These are phyloP conservation scores for Recurvirostra avosetta DNA, from an alignment of 2,113 vertebrate genomes.

Conservation along the genomic window DNA sequence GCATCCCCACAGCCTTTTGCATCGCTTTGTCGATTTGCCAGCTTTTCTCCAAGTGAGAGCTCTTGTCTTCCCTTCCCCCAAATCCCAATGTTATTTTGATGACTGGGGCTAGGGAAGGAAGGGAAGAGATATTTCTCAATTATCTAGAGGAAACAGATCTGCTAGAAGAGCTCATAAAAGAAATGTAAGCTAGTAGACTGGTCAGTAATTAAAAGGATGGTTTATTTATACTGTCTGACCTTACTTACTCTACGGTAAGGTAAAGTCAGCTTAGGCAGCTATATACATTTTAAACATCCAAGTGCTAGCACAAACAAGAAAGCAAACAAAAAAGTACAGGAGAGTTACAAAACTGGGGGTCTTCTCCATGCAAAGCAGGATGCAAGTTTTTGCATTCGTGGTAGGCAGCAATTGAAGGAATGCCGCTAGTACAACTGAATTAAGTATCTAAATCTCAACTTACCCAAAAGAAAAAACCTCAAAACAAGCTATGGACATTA, in stretches of 20 bases:
- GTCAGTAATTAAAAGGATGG: not conserved
- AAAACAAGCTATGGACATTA: not conserved
- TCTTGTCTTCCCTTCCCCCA: not conserved
- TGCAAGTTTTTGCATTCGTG: not conserved
- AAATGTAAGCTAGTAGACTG: not conserved
- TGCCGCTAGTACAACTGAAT: not conserved
- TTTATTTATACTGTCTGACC: slow-evolving; percentile 47
- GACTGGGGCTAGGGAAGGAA: slow-evolving; percentile 17
- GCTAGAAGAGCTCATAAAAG: slow-evolving; percentile 39
- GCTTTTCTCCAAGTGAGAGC: not conserved
- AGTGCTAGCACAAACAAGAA: not conserved
- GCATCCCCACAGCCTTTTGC: not conserved
- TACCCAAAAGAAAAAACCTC: not conserved
- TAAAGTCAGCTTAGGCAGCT: not conserved
- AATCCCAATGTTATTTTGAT: not conserved
- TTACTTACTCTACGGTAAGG: not conserved
- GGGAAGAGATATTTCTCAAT: slow-evolving; percentile 37
- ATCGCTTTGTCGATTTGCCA: fast-evolving
- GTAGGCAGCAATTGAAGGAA: not conserved
- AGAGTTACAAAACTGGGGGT: not conserved
- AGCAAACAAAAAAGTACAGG: not conserved
- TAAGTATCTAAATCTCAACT: not conserved
- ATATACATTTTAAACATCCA: not conserved
- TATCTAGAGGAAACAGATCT: slow-evolving; percentile 61
- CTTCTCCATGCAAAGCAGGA: not conserved